Evolutionary conservation across 2,113 vertebrate species (phyloP).

Genomic region (Cariama cristata): DNA sequence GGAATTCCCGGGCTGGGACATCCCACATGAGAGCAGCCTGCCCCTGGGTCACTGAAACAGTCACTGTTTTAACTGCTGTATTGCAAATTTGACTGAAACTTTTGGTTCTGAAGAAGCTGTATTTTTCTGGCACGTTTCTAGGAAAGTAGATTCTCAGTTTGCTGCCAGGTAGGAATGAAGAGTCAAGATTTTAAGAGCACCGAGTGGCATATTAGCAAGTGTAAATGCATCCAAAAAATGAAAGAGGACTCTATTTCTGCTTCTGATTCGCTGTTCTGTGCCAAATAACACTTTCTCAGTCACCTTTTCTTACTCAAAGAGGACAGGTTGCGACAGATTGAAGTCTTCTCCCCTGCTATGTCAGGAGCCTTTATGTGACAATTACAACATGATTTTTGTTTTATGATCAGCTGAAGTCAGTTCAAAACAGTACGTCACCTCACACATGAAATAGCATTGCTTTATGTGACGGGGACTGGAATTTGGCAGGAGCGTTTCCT

Average conservation of each 20-base stretch:
- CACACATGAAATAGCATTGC: slow-evolving; percentile 50
- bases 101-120: not conserved
- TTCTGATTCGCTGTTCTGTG: slow-evolving; percentile 29
- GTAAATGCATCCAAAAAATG: slow-evolving; percentile 47
- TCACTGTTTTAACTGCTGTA: not conserved
- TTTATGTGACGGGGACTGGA: slow-evolving; percentile 27
- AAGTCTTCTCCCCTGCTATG: slow-evolving; percentile 54
- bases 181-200: slow-evolving; percentile 51
- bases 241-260: slow-evolving; percentile 37
- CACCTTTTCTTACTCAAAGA: slow-evolving; percentile 65
- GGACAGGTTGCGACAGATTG: slow-evolving; percentile 67
- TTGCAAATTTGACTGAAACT: not conserved
- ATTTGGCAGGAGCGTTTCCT: slow-evolving; percentile 56
- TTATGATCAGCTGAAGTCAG: slow-evolving; percentile 63
- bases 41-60: not conserved
- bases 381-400: slow-evolving; percentile 71
- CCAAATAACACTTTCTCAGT: slow-evolving; percentile 60
- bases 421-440: slow-evolving; percentile 65
- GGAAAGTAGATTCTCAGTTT: slow-evolving; percentile 3
- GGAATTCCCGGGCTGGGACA: not conserved
- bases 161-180: slow-evolving; percentile 39
- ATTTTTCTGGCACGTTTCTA: not conserved
- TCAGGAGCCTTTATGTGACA: slow-evolving; percentile 66
- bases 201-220: slow-evolving; percentile 55
- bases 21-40: not conserved